These are phyloP conservation scores for Neopipo cinnamomea DNA, from an alignment of 2,113 vertebrate genomes.

Conservation along the genomic window DNA sequence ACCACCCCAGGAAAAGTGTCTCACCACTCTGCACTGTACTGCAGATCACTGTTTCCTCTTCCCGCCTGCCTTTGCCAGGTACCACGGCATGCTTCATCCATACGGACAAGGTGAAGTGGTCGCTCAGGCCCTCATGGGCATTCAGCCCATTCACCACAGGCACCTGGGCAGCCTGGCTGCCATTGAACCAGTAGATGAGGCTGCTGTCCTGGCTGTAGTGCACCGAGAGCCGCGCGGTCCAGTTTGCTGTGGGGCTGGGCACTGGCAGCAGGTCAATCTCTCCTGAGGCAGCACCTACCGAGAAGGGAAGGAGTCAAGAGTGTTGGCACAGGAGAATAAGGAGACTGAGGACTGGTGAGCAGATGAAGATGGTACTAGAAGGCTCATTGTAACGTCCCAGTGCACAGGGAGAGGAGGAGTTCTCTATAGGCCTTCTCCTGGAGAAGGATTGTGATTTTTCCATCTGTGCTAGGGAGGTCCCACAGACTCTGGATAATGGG, in stretches of 20 bases:
- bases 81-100: conserved; percentile 92
- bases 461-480: neutral
- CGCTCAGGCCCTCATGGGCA: conserved; percentile 75
- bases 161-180: conserved; percentile 90
- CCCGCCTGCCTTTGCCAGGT: conserved; percentile 81
- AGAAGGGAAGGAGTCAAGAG: neutral
- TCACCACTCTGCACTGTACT: conserved; percentile 91
- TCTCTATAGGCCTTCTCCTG: neutral
- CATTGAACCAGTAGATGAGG: conserved; percentile 96
- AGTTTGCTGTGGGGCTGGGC: conserved; percentile 88
- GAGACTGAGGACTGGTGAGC: neutral
- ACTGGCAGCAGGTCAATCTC: conserved; percentile 94
- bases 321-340: neutral
- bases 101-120: conserved; percentile 95
- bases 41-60: conserved; percentile 93
- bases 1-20: conserved; percentile 1
- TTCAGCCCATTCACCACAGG: conserved; percentile 65
- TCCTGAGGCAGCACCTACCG: conserved; percentile 87
- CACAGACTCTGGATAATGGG: neutral
- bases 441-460: neutral
- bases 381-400: neutral
- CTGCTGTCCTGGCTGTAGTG: conserved; percentile 96
- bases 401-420: neutral
- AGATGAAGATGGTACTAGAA: neutral
- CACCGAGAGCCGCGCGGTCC: conserved; percentile 89